Evolutionary conservation across 1,140 invertebrate genomes (phyloP), one percentile per base, ranked within the genome.

Genomic region (Drosophila repleta): DNA sequence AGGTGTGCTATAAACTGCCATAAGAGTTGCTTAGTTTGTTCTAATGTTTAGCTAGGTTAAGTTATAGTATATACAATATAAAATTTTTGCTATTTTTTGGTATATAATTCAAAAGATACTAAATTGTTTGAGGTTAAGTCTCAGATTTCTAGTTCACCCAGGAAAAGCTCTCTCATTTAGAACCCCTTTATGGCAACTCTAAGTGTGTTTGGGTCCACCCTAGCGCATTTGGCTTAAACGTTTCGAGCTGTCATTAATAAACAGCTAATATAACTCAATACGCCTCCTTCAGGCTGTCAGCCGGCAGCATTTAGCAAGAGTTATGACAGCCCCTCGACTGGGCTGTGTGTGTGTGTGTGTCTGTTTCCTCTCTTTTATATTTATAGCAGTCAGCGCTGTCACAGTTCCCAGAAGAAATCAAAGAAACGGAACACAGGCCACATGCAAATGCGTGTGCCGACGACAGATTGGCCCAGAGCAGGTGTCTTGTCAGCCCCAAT

Each of bases 201-300:
- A 11, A 24, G 20, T 65, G 20, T 10, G 35, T 46, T 6, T 5
- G 17, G 32, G 13, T 18, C 49, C 13, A 49, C n/a, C 35, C 17
- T 26, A 45, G 61, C 45, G 35, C 45, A 46, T 15, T 26, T 41
- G 29, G 3, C 29, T 26, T 53, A 81, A 85, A 49, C 43, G 67
- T 46, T 78, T 70, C 15, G 39, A 45, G 37, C 45, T 63, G 52
- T 58, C 74, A 85, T 82, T 82, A 81, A 87, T 82, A 74, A 82
- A 56, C 56, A 63, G 53, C 64, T 58, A 71, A 65, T 81, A 65
- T 81, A 77, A 55, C 76, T 69, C 74, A 75, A 87, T 81, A 74
- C 51, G 71, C 64, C 73, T 49, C 29, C 48, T 66, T 51, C 29
- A 51, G 48, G 24, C 52, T 76, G 65, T 73, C 60, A 58, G 48